Evolutionary conservation across 1,140 invertebrate species (phyloP).

Genomic region (Metaphire vulgaris): DNA sequence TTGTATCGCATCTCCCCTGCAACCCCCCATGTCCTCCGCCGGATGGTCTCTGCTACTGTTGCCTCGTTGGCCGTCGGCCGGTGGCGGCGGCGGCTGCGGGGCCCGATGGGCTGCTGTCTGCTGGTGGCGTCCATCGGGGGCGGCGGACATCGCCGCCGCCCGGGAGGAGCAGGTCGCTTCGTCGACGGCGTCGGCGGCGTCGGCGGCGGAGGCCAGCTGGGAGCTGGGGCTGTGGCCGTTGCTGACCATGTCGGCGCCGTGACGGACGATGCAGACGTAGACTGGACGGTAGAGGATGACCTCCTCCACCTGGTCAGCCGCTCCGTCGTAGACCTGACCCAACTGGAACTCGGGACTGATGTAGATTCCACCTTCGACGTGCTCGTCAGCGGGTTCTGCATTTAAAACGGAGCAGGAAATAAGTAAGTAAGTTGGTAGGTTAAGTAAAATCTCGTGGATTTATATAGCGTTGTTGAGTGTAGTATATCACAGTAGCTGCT

Average conservation of each 20-base stretch:
- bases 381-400: slow-evolving; percentile 63
- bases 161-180: too few relatives aligned
- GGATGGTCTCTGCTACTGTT: not conserved
- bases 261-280: slow-evolving; percentile 55
- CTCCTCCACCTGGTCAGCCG: slow-evolving; percentile 34
- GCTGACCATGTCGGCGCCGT: not conserved
- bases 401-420: not conserved
- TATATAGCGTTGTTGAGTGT: too few relatives aligned
- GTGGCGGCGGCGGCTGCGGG: not conserved
- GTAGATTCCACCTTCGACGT: slow-evolving; percentile 73
- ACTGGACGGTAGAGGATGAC: slow-evolving; percentile 63
- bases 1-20: not conserved
- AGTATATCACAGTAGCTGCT: not conserved
- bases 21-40: not conserved
- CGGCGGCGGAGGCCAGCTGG: not conserved
- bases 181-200: too few relatives aligned
- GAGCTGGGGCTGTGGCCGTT: not conserved
- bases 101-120: not conserved
- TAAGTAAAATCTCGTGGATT: too few relatives aligned
- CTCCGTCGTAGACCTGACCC: slow-evolving; percentile 74
- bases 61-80: not conserved
- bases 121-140: not conserved
- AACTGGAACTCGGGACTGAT: slow-evolving; percentile 73
- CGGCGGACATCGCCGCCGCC: too few relatives aligned
- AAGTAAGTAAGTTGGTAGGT: too few relatives aligned